Evolutionary conservation across 2,113 vertebrate species (phyloP).

Genomic region (Phoxinus phoxinus): DNA sequence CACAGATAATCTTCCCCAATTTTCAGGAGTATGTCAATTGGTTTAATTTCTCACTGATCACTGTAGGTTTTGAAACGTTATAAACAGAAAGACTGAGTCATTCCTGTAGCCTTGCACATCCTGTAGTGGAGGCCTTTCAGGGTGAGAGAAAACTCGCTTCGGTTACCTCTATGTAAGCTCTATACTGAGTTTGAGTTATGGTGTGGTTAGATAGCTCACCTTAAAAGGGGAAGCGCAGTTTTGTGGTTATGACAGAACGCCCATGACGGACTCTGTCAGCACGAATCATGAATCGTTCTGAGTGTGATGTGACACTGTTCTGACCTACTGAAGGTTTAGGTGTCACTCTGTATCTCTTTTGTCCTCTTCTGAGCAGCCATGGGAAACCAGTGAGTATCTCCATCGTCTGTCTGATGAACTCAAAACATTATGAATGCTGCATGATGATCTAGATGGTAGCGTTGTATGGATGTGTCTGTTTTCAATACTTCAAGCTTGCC

Average conservation of each 20-base stretch:
- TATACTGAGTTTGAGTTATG: constrained; percentile 14
- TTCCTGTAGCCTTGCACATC: neutral
- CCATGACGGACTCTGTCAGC: neutral
- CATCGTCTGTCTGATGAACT: constrained; percentile 61
- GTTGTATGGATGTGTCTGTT: constrained; percentile 29
- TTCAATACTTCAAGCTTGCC: constrained; percentile 33
- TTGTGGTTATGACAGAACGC: neutral
- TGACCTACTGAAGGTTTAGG: constrained; percentile 4
- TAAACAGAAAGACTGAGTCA: neutral
- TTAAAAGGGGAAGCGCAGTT: constrained; percentile 40
- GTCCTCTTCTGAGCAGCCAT: constrained; percentile 78
- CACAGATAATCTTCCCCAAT: neutral
- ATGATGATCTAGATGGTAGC: constrained; percentile 65
- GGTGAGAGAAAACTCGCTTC: neutral
- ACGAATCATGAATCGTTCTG: neutral
- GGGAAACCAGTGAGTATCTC: constrained; percentile 84
- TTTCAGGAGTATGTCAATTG: neutral
- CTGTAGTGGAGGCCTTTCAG: neutral
- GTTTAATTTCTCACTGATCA: neutral
- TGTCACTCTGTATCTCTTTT: constrained; percentile 72
- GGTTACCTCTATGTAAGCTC: neutral
- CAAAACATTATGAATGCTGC: constrained; percentile 70
- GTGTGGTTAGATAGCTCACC: constrained; percentile 9
- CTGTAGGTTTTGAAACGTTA: neutral
- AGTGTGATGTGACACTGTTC: constrained; percentile 4